Evolutionary conservation across 1,140 invertebrate genomes (phyloP).

Genomic region (Parapsyche elsis): DNA sequence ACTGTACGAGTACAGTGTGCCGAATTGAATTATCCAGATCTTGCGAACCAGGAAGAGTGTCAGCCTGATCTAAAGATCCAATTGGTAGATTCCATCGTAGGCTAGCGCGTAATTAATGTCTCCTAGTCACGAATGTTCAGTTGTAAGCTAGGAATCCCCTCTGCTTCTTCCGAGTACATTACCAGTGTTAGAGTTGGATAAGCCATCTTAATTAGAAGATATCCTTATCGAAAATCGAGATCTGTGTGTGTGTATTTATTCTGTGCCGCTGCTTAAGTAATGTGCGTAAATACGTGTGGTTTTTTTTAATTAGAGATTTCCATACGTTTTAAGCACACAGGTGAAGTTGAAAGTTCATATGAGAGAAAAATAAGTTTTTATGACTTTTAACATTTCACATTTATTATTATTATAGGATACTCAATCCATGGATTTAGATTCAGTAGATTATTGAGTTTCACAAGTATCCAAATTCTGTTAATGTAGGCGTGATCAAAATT

Average conservation of each 20-base stretch:
- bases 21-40: slow-evolving; percentile 21
- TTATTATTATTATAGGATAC: too few relatives aligned
- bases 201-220: slow-evolving; percentile 24
- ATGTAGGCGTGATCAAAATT: too few relatives aligned
- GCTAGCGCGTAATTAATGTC: slow-evolving; percentile 21
- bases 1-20: too few relatives aligned
- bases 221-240: not conserved
- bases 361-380: too few relatives aligned
- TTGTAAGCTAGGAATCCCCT: not conserved
- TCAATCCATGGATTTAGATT: too few relatives aligned
- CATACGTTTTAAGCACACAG: too few relatives aligned
- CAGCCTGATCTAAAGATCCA: not conserved
- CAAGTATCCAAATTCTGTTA: too few relatives aligned
- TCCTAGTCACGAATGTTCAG: slow-evolving; percentile 12
- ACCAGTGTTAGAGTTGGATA: not conserved
- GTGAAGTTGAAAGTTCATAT: too few relatives aligned
- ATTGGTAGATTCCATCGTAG: not conserved
- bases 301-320: not conserved
- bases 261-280: not conserved
- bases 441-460: too few relatives aligned
- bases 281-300: not conserved
- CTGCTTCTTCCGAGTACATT: not conserved
- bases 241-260: not conserved
- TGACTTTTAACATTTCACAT: too few relatives aligned
- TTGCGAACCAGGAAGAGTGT: slow-evolving; percentile 31